phyloP scores from a whole-genome alignment of 2,797 vertebrate species.

The Lindbergichthys nudifrons region DNA sequence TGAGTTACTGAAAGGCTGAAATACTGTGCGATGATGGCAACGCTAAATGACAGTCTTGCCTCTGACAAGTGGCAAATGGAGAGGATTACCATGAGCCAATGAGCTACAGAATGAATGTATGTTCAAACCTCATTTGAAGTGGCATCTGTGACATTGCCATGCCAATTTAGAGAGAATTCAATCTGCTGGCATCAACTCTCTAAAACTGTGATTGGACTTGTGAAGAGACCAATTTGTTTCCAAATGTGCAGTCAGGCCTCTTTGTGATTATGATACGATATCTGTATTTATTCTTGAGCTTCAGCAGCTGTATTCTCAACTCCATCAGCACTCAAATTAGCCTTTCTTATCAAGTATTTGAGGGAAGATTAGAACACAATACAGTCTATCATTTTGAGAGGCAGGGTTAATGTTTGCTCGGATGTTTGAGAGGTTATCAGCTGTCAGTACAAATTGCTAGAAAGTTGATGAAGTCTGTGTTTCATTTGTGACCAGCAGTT shows the following conservation, averaged over 20 bases:
- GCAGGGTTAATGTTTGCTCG: conserved; percentile 75
- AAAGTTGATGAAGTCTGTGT: conserved; percentile 79
- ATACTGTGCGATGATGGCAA: conserved; percentile 67
- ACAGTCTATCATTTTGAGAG: conserved; percentile 75
- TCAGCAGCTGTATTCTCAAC: conserved; percentile 72
- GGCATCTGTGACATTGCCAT: conserved; percentile 83
- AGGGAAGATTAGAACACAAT: conserved; percentile 83
- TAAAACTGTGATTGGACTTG: conserved; percentile 77
- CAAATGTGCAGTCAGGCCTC: conserved; percentile 74
- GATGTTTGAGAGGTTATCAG: conserved; percentile 79
- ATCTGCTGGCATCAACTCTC: conserved; percentile 77
- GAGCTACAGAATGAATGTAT: conserved; percentile 81
- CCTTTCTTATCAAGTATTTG: conserved; percentile 81
- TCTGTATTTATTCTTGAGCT: conserved; percentile 78
- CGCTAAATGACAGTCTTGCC: conserved; percentile 71
- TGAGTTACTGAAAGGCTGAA: conserved; percentile 72
- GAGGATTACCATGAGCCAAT: conserved; percentile 83
- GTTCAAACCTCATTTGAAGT: conserved; percentile 84
- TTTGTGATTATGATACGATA: conserved; percentile 80
- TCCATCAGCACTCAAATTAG: conserved; percentile 82
- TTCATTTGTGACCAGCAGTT: conserved; percentile 70
- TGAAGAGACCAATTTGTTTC: conserved; percentile 81
- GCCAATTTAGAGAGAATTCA: conserved; percentile 83
- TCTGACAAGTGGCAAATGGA: conserved; percentile 81
- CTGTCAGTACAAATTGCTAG: conserved; percentile 75